These are phyloP conservation scores for Amblyopsis hoosieri DNA, from an alignment of 2,797 vertebrate genomes.

Conservation along the genomic window DNA sequence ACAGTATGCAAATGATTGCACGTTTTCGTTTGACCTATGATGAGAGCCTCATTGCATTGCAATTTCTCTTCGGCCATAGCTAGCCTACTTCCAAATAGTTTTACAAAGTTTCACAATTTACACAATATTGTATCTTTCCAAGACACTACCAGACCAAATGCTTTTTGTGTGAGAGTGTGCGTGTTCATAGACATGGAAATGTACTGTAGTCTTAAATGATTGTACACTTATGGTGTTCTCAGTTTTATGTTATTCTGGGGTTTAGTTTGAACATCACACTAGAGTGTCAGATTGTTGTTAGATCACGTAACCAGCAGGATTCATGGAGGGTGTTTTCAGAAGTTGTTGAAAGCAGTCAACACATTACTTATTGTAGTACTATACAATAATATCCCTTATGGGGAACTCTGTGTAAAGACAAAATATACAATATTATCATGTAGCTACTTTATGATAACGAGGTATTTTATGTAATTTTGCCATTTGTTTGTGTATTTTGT, in stretches of 20 bases:
- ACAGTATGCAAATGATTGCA: constrained; percentile 44
- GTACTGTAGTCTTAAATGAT: constrained; percentile 14
- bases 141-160: constrained; percentile 7
- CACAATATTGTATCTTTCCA: constrained; percentile 10
- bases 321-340: constrained; percentile 41
- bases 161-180: constrained; percentile 1
- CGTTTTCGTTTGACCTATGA: constrained; percentile 38
- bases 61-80: constrained; percentile 30
- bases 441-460: no score
- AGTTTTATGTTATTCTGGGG: constrained; percentile 49
- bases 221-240: constrained; percentile 26
- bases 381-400: constrained; percentile 28
- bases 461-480: no score
- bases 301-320: constrained; percentile 57
- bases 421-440: constrained; percentile 18
- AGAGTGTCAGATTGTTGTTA: constrained; percentile 45
- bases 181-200: background rate
- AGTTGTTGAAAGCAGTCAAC: constrained; percentile 47
- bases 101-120: constrained; percentile 38
- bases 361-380: constrained; percentile 27
- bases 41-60: background rate
- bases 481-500: no score
- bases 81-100: constrained; percentile 15
- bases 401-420: constrained; percentile 22
- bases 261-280: constrained; percentile 42